These are phyloP conservation scores for Chromoteleia sp. DNA, from an alignment of 2,888 invertebrate genomes.

Conservation along the genomic window DNA sequence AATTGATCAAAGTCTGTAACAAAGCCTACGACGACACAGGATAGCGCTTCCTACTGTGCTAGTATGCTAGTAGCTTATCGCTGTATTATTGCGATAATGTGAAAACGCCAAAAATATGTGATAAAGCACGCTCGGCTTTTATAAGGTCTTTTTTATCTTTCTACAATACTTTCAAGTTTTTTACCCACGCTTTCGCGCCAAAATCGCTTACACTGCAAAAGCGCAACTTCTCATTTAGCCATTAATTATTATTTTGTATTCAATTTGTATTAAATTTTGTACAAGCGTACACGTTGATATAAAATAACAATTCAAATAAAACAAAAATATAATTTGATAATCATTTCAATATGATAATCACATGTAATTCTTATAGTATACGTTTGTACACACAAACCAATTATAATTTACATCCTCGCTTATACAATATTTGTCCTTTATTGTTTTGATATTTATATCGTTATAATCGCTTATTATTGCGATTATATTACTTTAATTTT, in stretches of 20 bases:
- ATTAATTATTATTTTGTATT: constrained; percentile 18
- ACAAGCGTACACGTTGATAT: no score
- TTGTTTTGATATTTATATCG: no score
- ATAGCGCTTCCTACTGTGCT: constrained; percentile 15
- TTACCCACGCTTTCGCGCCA: not conserved
- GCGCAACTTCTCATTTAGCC: constrained; percentile 27
- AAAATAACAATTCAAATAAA: no score
- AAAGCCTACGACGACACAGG: constrained; percentile 21
- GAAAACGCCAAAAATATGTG: constrained; percentile 47
- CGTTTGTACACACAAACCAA: no score
- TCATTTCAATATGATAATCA: no score
- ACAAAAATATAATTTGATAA: no score
- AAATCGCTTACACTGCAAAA: constrained; percentile 40
- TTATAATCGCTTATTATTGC: no score
- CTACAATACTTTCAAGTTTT: constrained; percentile 8
- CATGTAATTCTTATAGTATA: no score
- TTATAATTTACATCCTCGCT: no score
- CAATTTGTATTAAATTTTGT: no score
- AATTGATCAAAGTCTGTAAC: constrained; percentile 48
- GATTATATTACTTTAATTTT: no score
- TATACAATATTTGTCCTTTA: no score
- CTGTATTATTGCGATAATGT: constrained; percentile 45
- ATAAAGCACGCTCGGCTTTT: constrained; percentile 49
- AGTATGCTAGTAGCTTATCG: constrained; percentile 21
- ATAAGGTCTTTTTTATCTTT: constrained; percentile 31